These are phyloP conservation scores for Seriola rivoliana DNA, from an alignment of 2,113 vertebrate species.

Conservation along the genomic window DNA sequence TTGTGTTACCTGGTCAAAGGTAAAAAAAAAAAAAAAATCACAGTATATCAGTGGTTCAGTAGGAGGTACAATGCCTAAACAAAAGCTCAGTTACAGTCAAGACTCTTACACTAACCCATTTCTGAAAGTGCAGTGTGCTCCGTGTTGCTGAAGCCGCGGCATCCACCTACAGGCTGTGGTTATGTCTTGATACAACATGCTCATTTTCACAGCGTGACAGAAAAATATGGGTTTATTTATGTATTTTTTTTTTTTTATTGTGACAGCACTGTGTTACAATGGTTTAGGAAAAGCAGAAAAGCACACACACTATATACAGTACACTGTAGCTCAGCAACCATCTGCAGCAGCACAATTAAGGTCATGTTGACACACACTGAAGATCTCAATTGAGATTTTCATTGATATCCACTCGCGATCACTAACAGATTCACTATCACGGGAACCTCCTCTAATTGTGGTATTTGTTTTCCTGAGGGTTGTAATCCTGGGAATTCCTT, in stretches of 20 bases:
- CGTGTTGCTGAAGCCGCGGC: background rate
- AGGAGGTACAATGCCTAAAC: background rate
- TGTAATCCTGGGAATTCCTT: background rate
- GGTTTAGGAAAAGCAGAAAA: constrained; percentile 13
- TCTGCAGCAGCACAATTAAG: background rate
- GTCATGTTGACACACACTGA: background rate
- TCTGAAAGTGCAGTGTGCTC: background rate
- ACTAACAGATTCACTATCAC: background rate
- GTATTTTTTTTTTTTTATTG: constrained; percentile 1
- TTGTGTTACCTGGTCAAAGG: background rate
- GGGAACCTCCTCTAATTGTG: background rate
- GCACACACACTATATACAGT: background rate
- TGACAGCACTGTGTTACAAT: constrained; percentile 48
- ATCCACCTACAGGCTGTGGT: constrained; percentile 28
- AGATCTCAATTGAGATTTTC: background rate
- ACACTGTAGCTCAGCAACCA: constrained; percentile 34
- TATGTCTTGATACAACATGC: constrained; percentile 27
- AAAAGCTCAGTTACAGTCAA: background rate
- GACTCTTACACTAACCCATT: background rate
- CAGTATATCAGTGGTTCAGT: background rate
- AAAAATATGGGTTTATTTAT: constrained; percentile 33
- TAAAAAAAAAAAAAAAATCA: too few species aligned
- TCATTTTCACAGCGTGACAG: constrained; percentile 39
- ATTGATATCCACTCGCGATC: background rate
- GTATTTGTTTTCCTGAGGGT: background rate